Evolutionary conservation across 2,113 vertebrate genomes (phyloP).

Genomic region (Aramus guarauna): DNA sequence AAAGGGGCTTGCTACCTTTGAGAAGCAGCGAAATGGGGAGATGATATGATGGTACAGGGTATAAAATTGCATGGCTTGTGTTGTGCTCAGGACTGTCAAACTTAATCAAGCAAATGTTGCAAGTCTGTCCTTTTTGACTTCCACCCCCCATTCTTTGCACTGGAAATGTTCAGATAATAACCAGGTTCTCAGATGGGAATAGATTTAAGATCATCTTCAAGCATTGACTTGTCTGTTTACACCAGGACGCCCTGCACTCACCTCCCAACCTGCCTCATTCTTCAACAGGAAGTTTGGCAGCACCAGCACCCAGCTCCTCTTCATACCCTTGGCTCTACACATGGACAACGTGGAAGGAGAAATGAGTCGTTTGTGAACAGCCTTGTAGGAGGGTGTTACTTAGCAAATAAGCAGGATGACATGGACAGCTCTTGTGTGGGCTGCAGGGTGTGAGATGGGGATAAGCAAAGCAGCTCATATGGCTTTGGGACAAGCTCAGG

Average conservation of each 20-base stretch:
- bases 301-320: background rate
- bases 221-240: background rate
- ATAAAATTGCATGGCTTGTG: background rate
- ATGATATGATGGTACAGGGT: background rate
- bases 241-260: background rate
- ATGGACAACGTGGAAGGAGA: background rate
- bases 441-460: conserved; percentile 21
- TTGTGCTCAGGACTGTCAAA: background rate
- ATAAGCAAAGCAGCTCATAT: background rate
- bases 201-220: background rate
- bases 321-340: background rate
- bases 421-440: conserved; percentile 13
- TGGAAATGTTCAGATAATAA: background rate
- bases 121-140: background rate
- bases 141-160: background rate
- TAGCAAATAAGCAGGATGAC: conserved; percentile 2
- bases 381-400: conserved; percentile 39
- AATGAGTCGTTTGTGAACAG: background rate
- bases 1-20: background rate
- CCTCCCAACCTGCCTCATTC: background rate
- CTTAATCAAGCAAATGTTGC: background rate
- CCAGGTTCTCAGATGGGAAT: background rate
- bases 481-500: background rate
- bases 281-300: background rate
- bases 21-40: background rate